Evolutionary conservation across 2,113 vertebrate genomes (phyloP).

Genomic region (Scomber japonicus): DNA sequence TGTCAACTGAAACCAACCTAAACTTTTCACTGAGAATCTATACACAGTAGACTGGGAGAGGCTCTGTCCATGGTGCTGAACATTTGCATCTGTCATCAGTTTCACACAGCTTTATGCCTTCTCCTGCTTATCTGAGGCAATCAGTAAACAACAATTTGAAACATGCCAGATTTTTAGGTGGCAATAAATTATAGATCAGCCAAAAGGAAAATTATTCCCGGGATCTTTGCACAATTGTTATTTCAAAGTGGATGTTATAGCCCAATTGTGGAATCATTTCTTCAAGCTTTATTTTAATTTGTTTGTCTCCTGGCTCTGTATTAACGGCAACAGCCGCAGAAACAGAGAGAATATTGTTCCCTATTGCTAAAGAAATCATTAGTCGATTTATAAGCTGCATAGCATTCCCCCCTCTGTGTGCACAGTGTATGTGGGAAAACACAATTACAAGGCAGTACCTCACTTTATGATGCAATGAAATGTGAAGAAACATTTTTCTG

Average conservation of each 20-base stretch:
- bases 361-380: slow-evolving; percentile 25
- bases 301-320: slow-evolving; percentile 40
- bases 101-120: not conserved
- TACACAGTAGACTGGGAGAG: no score
- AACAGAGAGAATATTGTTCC: slow-evolving; percentile 28
- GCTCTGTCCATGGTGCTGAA: slow-evolving; percentile 53
- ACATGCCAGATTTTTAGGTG: slow-evolving; percentile 3
- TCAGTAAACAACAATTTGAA: slow-evolving; percentile 22
- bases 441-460: not conserved
- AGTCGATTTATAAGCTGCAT: slow-evolving; percentile 28
- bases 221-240: slow-evolving; percentile 23
- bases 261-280: slow-evolving; percentile 19
- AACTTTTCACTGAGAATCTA: not conserved
- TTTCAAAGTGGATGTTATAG: slow-evolving; percentile 14
- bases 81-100: not conserved
- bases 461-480: slow-evolving; percentile 25
- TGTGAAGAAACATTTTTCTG: slow-evolving; percentile 5
- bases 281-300: slow-evolving; percentile 32
- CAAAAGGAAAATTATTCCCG: not conserved
- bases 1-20: not conserved
- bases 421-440: not conserved
- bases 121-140: slow-evolving; percentile 23
- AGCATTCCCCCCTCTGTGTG: not conserved
- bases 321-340: slow-evolving; percentile 22
- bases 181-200: slow-evolving; percentile 45